Base-by-base conservation (phyloP, 2,797 vertebrate species). In the Graptemys geographica region DNA sequence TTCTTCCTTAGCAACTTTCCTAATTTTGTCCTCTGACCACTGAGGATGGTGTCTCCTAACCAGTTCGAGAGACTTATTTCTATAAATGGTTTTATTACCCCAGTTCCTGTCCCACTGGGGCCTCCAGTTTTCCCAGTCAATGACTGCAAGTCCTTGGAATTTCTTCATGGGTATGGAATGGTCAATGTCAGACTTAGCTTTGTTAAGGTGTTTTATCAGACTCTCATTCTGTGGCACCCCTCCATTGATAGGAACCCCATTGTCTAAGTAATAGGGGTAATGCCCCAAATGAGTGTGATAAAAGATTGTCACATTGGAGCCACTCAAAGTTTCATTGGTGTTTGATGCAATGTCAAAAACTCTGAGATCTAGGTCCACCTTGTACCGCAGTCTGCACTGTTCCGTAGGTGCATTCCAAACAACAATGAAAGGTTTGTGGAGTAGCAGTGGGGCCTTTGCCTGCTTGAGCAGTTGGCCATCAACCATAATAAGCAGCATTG, bases 121-220 rank as follows among this genome's bases (percentile, higher is more conserved):
- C 69, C 99, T 98, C 99, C 99, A 99, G 97, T 98, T 99, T 98
- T 99, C 99, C 99, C 99, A 99, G 96, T 99, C 99, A 51, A 99
- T 99, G 86, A 99, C 98, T 5, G 98, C 99, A 90, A 99, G 98
- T 23, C 98, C 99, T 84, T 98, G 97, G 85, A 99, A 99, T 92
- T 99, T 98, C 97, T 99, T 99, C 96, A 98, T 96, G 21, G 98
- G 98, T 95, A 99, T 98, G 82, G 98, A 94, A 41, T 98, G 98
- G 80, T 98, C 98, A 16, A 99, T 99, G 95, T 99, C 99, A 1
- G 94, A 95, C 88, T 98, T 97, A 5, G 98, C 98, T 96, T 99
- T 99, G 95, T 94, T 98, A 51, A 99, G 98, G 89, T 99, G 99
- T 91, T 98, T 98, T 92, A 97, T 96, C 44, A 99, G 97, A 87